These are phyloP conservation scores for Sphaerophoria taeniata DNA, from an alignment of 2,888 invertebrate species.

Conservation along the genomic window DNA sequence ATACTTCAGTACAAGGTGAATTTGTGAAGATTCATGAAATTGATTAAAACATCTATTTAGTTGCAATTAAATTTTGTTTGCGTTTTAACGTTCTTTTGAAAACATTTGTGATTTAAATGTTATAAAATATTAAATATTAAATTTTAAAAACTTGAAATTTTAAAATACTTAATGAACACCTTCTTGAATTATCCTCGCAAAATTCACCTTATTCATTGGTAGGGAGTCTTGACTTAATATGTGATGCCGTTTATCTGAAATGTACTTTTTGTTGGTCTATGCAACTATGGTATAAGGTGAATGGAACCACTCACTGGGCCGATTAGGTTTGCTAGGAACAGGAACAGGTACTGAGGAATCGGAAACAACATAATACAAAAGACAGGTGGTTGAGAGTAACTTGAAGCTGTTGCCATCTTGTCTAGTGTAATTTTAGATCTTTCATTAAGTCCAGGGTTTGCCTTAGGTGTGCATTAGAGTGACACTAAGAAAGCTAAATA, in stretches of 20 bases:
- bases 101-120: no score
- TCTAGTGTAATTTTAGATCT: conserved; percentile 70
- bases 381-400: conserved; percentile 63
- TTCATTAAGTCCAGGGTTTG: conserved; percentile 66
- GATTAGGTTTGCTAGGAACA: conserved; percentile 52
- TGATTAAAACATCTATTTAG: no score
- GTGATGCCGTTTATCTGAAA: conserved; percentile 35
- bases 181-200: background rate
- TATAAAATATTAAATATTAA: no score
- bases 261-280: conserved; percentile 1
- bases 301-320: conserved; percentile 33
- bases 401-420: conserved; percentile 73
- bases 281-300: background rate
- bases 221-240: conserved; percentile 39
- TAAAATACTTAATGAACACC: no score
- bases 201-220: conserved; percentile 2
- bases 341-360: conserved; percentile 23
- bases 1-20: no score
- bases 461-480: conserved; percentile 67
- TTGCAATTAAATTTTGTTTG: no score
- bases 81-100: no score
- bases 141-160: no score
- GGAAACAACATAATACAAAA: conserved; percentile 55
- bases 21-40: no score
- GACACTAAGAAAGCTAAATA: conserved; percentile 72